Evolutionary conservation across 2,113 vertebrate species (phyloP).

Genomic region (Galeopterus variegatus): DNA sequence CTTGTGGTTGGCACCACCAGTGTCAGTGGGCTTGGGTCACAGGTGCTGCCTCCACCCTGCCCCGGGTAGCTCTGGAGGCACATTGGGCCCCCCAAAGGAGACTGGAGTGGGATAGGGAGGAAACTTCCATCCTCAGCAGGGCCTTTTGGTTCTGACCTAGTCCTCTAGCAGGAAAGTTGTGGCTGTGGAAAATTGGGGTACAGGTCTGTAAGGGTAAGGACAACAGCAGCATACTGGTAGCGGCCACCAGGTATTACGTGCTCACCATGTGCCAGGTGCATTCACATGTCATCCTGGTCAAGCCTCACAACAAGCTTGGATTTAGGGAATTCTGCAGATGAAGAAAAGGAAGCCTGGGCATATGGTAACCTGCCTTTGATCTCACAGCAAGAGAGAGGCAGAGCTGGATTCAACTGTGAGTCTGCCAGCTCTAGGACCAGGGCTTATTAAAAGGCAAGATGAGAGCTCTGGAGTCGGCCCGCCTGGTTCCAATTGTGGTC

Average conservation of each 20-base stretch:
- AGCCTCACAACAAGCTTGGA: not conserved
- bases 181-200: not conserved
- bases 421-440: not conserved
- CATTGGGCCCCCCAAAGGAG: not conserved
- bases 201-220: fast-evolving
- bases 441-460: not conserved
- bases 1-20: not conserved
- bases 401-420: not conserved
- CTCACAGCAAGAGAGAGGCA: not conserved
- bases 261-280: fast-evolving
- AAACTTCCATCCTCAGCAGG: not conserved
- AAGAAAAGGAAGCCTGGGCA: not conserved
- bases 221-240: fast-evolving
- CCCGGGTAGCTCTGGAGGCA: not conserved
- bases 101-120: not conserved
- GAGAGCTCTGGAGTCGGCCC: not conserved
- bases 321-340: not conserved
- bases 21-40: not conserved
- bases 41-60: not conserved
- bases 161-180: not conserved
- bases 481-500: not conserved
- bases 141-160: not conserved
- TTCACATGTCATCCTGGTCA: too few relatives aligned
- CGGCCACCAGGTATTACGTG: fast-evolving
- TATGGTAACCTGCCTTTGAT: not conserved